phyloP scores from a whole-genome alignment of 2,888 invertebrate genomes.

The Rhogogaster chlorosoma region DNA sequence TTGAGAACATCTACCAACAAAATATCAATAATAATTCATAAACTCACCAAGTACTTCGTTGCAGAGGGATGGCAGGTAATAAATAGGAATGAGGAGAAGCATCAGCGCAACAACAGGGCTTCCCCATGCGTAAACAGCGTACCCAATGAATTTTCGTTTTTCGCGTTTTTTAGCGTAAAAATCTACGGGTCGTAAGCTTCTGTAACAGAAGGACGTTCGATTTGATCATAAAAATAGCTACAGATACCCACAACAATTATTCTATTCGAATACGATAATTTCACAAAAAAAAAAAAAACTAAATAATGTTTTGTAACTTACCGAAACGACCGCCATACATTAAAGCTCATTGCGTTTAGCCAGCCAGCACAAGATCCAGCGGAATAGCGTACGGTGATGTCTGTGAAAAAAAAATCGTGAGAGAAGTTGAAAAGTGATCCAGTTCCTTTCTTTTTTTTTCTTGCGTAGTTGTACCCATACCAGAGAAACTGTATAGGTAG shows the following conservation, averaged over 20 bases:
- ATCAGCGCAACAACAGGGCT: not conserved
- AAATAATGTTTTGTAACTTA: not conserved
- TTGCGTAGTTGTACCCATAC: not conserved
- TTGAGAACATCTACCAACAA: not conserved
- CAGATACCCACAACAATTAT: no score
- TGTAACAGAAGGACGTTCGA: not conserved
- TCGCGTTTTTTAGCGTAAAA: not conserved
- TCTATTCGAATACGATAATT: not conserved
- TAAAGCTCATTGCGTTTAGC: conserved; percentile 8
- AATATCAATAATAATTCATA: not conserved
- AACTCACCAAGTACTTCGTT: not conserved
- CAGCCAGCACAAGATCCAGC: not conserved
- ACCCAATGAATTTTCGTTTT: not conserved
- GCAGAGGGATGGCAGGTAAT: not conserved
- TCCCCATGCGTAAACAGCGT: not conserved
- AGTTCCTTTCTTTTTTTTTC: not conserved
- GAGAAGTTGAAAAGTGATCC: not conserved
- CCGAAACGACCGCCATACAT: conserved; percentile 23
- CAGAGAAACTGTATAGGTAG: not conserved
- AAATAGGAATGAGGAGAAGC: not conserved
- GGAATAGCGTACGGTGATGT: not conserved
- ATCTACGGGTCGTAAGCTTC: not conserved
- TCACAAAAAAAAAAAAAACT: not conserved
- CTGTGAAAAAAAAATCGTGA: conserved; percentile 9
- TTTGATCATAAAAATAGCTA: not conserved